Evolutionary conservation across 2,797 vertebrate genomes (phyloP), one percentile per base, ranked within the genome.

Genomic region (Hippopotamyrus pictus): DNA sequence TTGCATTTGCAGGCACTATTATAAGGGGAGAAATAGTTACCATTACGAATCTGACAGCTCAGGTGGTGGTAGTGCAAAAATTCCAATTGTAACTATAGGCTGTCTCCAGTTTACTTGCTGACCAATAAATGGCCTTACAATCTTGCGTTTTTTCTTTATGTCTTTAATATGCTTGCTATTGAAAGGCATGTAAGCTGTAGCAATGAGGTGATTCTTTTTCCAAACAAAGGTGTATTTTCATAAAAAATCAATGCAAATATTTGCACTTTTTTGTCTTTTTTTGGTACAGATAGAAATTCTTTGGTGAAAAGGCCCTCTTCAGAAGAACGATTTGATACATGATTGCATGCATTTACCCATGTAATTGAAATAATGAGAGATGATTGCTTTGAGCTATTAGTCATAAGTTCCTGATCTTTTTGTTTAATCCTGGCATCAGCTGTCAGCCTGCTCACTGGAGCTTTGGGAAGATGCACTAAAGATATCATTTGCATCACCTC

Each of bases 341-440:
- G 97, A 98, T 97, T 97, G 97, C 97, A 97, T 97, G 97, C 97
- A 97, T 97, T 97, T 97, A 97, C 96, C 96, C 97, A 97, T 97
- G 96, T 97, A 97, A 98, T 98, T 98, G 97, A 97, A 97, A 97
- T 98, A 98, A 98, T 98, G 97, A 97, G 96, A 96, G 97, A 97
- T 97, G 97, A 98, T 98, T 98, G 97, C 97, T 97, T 97, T 97
- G 96, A 97, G 97, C 97, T 98, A 98, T 97, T 98, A 97, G 97
- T 97, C 97, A 97, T 97, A 97, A 97, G 97, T 97, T 97, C 97
- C 97, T 97, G 97, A 97, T 97, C 97, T 97, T 97, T 97, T 97
- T 97, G 97, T 97, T 97, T 97, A 98, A 97, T 97, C 96, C 96
- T 97, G 96, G 95, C 97, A 97, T 97, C 97, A 97, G 96, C 97